Evolutionary conservation across 2,113 vertebrate species (phyloP).

Genomic region (Sterrhoptilus dennistouni): DNA sequence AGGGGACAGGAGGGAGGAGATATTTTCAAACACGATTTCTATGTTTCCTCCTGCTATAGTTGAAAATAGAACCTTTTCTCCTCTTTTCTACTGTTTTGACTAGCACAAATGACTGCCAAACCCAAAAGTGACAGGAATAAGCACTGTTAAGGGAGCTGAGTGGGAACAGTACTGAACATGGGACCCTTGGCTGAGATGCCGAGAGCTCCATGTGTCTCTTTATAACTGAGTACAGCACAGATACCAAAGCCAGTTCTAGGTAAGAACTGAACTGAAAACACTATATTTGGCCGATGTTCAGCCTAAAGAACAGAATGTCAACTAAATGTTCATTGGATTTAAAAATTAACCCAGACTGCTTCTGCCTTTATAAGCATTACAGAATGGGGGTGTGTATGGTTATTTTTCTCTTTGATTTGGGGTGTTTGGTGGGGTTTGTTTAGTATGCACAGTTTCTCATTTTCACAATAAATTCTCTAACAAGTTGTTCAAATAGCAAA

Average conservation of each 20-base stretch:
- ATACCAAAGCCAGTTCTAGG: background rate
- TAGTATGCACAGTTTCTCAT: background rate
- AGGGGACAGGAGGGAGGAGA: fast-evolving
- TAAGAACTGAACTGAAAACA: background rate
- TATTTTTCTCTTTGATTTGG: background rate
- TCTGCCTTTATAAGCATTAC: background rate
- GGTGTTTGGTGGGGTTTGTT: background rate
- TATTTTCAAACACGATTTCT: background rate
- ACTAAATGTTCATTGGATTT: background rate
- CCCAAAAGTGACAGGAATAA: background rate
- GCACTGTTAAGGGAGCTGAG: background rate
- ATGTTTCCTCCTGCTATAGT: background rate
- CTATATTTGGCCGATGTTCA: background rate
- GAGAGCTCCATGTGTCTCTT: fast-evolving
- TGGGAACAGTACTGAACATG: background rate
- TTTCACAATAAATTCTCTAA: background rate
- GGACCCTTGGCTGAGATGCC: background rate
- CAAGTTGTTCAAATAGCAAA: background rate
- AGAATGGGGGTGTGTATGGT: fast-evolving
- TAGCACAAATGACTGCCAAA: background rate
- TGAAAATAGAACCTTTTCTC: background rate
- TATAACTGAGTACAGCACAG: background rate
- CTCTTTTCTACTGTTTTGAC: background rate
- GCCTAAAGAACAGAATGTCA: background rate
- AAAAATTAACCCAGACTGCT: background rate